Evolutionary conservation across 2,888 invertebrate species (phyloP), one percentile per base, ranked within the genome.

Genomic region (Matsumyia berberina): DNA sequence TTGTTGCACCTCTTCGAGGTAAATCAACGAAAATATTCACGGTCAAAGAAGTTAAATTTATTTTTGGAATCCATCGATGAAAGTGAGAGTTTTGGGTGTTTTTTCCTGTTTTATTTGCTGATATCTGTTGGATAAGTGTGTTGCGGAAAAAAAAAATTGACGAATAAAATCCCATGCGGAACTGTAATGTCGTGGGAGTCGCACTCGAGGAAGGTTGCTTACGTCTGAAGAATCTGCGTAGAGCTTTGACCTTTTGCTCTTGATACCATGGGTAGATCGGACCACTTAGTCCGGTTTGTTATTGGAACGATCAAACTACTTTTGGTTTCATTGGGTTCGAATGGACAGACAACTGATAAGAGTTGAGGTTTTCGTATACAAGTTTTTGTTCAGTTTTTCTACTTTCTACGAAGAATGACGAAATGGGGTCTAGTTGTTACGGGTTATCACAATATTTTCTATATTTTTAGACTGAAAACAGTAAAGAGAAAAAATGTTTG

Each of bases 161-260:
- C 4, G 19, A 35, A 8, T 62, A 53, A 53, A 67, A n/a, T 42
- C 19, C n/a, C 37, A 51, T 66, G 51, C 8, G 0, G 7, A 4
- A 35, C n/a, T 37, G 17, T 3, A 46, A 46, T 29, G 31, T 62
- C 39, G 73, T 73, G 62, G 73, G 62, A 33, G 73, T 35, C 35
- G 64, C 9, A 15, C 33, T 19, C n/a, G 8, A 55, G 39, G 15
- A 67, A 42, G 31, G 39, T 33, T 37, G 58, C 70, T 35, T 29
- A 57, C 29, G 55, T 53, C 51, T 37, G 2, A 49, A 35, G 33
- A 51, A 49, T 12, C 33, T 24, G 19, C 4, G 4, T 46, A 17
- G 19, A 6, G 49, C 12, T 35, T n/a, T 77, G 77, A 77, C 67
- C 77, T 77, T 77, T 77, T 77, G 77, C 33, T 77, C 77, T 77